Conservation (phyloP, 2,113 vertebrate species). For the Onychostruthus taczanowskii region DNA sequence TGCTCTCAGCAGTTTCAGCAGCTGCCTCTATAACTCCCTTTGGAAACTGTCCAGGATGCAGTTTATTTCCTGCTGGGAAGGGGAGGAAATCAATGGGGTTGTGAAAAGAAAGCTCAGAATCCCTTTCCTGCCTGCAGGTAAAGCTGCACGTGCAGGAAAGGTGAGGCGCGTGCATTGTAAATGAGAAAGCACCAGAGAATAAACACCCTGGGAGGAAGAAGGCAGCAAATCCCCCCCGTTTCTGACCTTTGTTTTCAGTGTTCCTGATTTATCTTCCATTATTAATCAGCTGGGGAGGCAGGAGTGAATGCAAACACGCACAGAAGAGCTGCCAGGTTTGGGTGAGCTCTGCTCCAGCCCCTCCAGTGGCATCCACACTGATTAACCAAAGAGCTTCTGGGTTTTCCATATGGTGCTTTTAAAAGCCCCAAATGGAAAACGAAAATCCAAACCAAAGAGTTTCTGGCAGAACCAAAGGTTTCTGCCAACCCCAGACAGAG, state of each 20-base stretch:
- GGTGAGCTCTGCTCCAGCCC: not conserved
- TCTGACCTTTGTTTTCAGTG: not conserved
- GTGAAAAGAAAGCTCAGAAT: not conserved
- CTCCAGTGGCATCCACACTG: not conserved
- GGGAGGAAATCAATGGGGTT: not conserved
- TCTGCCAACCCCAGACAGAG: not conserved
- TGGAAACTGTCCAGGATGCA: not conserved
- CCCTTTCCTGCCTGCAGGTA: not conserved
- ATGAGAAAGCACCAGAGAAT: not conserved
- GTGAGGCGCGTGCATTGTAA: not conserved
- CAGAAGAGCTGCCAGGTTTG: not conserved
- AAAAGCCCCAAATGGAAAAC: no score
- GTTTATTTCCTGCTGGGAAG: not conserved
- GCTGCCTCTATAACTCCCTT: not conserved
- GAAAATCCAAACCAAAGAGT: no score
- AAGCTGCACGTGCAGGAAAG: not conserved
- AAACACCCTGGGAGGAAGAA: not conserved
- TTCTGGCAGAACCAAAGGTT: no score
- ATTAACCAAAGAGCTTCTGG: not conserved
- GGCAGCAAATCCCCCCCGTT: not conserved
- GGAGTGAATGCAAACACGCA: not conserved
- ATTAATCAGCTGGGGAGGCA: not conserved
- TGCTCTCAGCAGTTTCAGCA: not conserved
- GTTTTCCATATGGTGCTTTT: no score
- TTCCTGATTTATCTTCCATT: not conserved